Evolutionary conservation across 2,888 invertebrate genomes (phyloP), one percentile per base, ranked within the genome.

Genomic region (Octonoba sinensis): DNA sequence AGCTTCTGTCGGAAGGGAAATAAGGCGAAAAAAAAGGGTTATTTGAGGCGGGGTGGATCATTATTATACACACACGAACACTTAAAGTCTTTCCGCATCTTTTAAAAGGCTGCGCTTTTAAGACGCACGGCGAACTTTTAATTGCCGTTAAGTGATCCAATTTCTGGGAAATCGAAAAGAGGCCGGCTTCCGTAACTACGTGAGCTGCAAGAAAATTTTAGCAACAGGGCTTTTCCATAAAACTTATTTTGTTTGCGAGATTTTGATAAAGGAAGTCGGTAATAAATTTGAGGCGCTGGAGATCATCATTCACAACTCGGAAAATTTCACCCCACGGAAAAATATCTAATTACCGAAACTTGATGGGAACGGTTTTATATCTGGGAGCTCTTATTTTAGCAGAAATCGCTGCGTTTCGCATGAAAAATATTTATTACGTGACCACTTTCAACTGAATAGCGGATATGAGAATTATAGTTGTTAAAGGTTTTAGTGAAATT

Each of bases 121-220:
- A 54, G 20, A 20, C 16, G 18, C 15, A n/a, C n/a, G 54, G 20
- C 18, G 62, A 81, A 81, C 73, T 73, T 81, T 81, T 81, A 81
- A 81, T 81, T 81, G 79, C 70, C 59, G 24, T 59, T 47, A 56
- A 70, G 59, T 67, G 67, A 73, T 81, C 73, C 62, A 81, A 81
- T 73, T 69, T 73, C 73, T 54, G 59, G 54, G 47, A 24, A 46
- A 44, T 71, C 60, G 59, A 49, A 49, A 49, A 49, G 24, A 36
- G 36, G 8, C 36, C 36, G 36, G 36, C 36, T 36, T 36, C 36
- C 6, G 36, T 36, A 36, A 36, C 36, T 36, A 36, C 36, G 36
- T 36, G 36, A 54, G 54, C n/a, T 54, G 20, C 54, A 62, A 62
- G 76, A 76, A 69, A 76, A 64, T 65, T 65, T 15, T 12, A 24